phyloP scores from a whole-genome alignment of 2,113 vertebrate species.

The Hemichromis elongatus region DNA sequence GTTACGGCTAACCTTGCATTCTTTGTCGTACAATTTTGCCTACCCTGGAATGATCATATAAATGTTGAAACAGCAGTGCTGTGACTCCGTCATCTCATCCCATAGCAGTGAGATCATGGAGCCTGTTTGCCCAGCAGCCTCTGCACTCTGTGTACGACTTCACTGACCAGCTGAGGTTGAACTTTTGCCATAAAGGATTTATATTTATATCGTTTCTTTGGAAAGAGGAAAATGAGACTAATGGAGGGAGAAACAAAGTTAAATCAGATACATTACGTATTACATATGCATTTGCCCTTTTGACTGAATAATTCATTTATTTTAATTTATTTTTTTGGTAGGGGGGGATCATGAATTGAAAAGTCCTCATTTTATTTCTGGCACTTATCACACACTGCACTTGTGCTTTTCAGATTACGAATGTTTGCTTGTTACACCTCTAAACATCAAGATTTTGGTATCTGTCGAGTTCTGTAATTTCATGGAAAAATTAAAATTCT shows the following conservation, averaged over 20 bases:
- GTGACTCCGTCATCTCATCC: not conserved
- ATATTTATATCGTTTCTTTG: not conserved
- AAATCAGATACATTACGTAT: not conserved
- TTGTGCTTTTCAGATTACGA: not conserved
- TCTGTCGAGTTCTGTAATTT: not conserved
- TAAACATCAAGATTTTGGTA: not conserved
- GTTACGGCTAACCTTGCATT: not conserved
- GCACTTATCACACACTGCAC: not conserved
- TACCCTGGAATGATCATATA: not conserved
- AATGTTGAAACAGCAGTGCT: not conserved
- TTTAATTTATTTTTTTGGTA: not conserved
- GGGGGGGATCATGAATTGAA: not conserved
- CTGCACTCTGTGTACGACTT: not conserved
- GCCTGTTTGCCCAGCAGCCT: not conserved
- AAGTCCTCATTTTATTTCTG: not conserved
- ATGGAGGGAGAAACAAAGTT: not conserved
- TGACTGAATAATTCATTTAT: not conserved
- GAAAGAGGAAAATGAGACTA: not conserved
- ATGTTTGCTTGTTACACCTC: not conserved
- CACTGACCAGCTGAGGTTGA: not conserved
- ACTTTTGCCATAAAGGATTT: not conserved
- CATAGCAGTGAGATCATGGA: not conserved
- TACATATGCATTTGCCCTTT: not conserved
- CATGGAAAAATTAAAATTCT: slow-evolving; percentile 20
- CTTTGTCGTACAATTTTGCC: fast-evolving